phyloP scores from a whole-genome alignment of 1,140 invertebrate genomes.

The Augochlora pura region DNA sequence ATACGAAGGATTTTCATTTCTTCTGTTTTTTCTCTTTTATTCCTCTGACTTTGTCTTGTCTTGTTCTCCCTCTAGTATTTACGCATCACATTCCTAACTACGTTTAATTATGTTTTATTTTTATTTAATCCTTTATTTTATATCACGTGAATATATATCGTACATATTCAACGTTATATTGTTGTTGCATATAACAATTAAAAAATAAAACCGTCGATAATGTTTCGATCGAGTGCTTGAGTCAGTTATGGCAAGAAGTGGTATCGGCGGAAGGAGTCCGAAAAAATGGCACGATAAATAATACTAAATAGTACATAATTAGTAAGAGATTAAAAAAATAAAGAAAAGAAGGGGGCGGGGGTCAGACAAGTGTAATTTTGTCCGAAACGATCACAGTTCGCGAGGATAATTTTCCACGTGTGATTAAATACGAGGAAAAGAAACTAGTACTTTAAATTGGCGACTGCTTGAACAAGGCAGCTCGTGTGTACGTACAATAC shows the following conservation, averaged over 20 bases:
- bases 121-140: conserved; percentile 36
- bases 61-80: neutral
- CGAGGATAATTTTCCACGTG: conserved; percentile 47
- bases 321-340: conserved; percentile 3
- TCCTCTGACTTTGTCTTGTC: neutral
- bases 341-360: neutral
- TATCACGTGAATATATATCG: conserved; percentile 18
- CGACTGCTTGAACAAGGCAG: conserved; percentile 26
- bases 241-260: conserved; percentile 63
- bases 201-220: conserved; percentile 10
- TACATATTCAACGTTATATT: conserved; percentile 32
- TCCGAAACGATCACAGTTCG: conserved; percentile 61
- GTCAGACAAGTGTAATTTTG: conserved; percentile 39
- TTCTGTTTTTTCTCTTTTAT: neutral
- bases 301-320: conserved; percentile 42
- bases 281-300: conserved; percentile 70
- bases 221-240: conserved; percentile 6
- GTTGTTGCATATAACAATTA: conserved; percentile 12
- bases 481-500: conserved; percentile 24
- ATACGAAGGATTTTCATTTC: conserved; percentile 1
- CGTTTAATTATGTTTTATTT: conserved; percentile 37
- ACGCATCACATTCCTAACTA: conserved; percentile 57
- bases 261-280: conserved; percentile 44
- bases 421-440: conserved; percentile 48
- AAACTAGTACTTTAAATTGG: conserved; percentile 29